These are phyloP conservation scores for Oryzias celebensis DNA, from an alignment of 2,113 vertebrate species.

Conservation along the genomic window DNA sequence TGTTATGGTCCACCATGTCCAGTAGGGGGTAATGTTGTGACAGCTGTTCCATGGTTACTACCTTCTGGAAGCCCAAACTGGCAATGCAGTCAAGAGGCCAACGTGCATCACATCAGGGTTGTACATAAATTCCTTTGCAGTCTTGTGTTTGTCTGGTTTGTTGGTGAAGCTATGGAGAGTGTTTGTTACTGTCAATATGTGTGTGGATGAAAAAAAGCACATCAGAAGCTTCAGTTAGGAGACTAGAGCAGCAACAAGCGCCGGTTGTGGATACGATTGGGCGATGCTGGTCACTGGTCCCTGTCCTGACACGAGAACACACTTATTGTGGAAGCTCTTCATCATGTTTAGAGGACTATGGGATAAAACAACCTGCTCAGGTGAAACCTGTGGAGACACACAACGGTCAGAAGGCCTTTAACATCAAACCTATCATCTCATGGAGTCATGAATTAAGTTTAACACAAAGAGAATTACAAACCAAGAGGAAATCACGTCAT, in stretches of 20 bases:
- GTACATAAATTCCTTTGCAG: too few species aligned
- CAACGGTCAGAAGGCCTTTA: not conserved
- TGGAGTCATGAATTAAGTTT: too few species aligned
- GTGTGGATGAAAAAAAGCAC: too few species aligned
- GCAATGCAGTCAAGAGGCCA: slow-evolving; percentile 5
- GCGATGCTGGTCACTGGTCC: slow-evolving; percentile 86
- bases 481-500: not conserved
- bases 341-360: slow-evolving; percentile 87
- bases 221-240: too few species aligned
- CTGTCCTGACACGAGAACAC: slow-evolving; percentile 87
- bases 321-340: slow-evolving; percentile 84
- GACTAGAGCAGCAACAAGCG: too few species aligned
- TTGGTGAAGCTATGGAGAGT: too few species aligned
- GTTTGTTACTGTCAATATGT: too few species aligned
- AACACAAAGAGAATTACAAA: not conserved
- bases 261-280: slow-evolving; percentile 80
- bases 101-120: not conserved
- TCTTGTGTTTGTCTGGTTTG: too few species aligned
- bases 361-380: slow-evolving; percentile 87
- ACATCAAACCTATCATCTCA: slow-evolving; percentile 1
- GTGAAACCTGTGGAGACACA: slow-evolving; percentile 73
- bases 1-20: slow-evolving; percentile 86
- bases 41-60: slow-evolving; percentile 82
- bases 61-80: slow-evolving; percentile 85
- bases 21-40: slow-evolving; percentile 83